Evolutionary conservation across 2,113 vertebrate genomes (phyloP).

Genomic region (Phaethon lepturus): DNA sequence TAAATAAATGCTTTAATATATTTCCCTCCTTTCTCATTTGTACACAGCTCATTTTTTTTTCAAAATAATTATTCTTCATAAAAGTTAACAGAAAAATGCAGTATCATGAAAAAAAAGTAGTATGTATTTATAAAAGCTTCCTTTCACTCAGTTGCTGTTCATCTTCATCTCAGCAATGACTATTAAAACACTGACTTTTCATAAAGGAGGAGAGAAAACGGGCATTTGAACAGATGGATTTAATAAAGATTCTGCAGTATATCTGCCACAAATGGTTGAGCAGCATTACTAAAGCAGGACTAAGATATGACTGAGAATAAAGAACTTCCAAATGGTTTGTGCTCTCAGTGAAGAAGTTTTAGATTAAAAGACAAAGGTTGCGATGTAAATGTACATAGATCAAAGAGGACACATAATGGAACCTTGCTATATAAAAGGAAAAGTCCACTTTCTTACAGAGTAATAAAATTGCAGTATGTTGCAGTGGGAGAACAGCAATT

Average conservation of each 20-base stretch:
- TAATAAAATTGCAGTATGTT: neutral
- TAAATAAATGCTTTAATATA: neutral
- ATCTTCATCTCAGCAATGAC: neutral
- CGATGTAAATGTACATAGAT: neutral
- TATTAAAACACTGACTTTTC: conserved; percentile 19
- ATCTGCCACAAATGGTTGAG: conserved; percentile 23
- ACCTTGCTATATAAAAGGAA: neutral
- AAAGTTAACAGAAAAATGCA: neutral
- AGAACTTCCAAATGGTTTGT: conserved; percentile 5
- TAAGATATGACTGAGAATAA: conserved; percentile 18
- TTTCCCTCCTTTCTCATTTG: neutral
- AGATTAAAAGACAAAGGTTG: conserved; percentile 1
- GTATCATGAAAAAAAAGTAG: fast-evolving
- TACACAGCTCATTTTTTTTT: neutral
- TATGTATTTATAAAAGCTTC: neutral
- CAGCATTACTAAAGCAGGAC: neutral
- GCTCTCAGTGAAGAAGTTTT: neutral
- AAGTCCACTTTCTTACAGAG: neutral
- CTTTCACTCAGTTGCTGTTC: neutral
- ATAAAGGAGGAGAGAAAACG: neutral
- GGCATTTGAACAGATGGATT: conserved; percentile 32
- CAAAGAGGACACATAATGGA: neutral
- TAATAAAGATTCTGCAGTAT: conserved; percentile 30
- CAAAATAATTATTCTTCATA: neutral
- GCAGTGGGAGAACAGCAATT: neutral